phyloP scores from a whole-genome alignment of 2,797 vertebrate species.

The Poecilia wingei region DNA sequence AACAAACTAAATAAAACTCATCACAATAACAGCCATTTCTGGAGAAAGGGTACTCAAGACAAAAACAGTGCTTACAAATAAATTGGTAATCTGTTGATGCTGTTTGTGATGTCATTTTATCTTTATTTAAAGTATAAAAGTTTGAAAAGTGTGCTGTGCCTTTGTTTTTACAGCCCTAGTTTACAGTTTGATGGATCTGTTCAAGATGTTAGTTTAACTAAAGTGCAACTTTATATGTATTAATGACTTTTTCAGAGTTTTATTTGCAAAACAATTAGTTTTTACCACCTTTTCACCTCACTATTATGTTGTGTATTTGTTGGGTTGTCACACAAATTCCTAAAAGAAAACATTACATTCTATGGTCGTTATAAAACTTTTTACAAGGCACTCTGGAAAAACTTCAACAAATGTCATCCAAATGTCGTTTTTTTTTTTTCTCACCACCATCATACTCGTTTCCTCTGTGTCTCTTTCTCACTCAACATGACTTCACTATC shows the following conservation, averaged over 20 bases:
- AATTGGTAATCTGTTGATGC: not conserved
- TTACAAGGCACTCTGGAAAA: not conserved
- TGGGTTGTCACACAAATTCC: not conserved
- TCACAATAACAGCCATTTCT: not conserved
- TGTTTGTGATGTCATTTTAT: not conserved
- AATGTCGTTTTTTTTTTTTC: not conserved
- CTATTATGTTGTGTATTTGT: not conserved
- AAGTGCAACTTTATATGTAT: not conserved
- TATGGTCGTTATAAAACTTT: not conserved
- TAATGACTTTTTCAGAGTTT: not conserved
- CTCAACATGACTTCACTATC: conserved; percentile 48
- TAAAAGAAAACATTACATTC: not conserved
- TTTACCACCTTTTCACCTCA: not conserved
- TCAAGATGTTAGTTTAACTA: not conserved
- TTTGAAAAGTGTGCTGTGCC: not conserved
- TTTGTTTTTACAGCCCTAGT: not conserved
- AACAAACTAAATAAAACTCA: not conserved
- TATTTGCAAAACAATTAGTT: not conserved
- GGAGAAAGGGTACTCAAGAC: not conserved
- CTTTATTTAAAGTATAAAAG: not conserved
- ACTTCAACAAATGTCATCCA: conserved; percentile 8
- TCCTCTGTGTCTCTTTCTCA: not conserved
- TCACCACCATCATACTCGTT: not conserved
- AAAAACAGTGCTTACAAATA: not conserved
- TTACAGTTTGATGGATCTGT: not conserved